A percentile compares a stretch with the other conserved stretches of the same genome.
phyloP scores from a whole-genome alignment of 1,140 invertebrate species.

The Drosophila malerkotliana region DNA sequence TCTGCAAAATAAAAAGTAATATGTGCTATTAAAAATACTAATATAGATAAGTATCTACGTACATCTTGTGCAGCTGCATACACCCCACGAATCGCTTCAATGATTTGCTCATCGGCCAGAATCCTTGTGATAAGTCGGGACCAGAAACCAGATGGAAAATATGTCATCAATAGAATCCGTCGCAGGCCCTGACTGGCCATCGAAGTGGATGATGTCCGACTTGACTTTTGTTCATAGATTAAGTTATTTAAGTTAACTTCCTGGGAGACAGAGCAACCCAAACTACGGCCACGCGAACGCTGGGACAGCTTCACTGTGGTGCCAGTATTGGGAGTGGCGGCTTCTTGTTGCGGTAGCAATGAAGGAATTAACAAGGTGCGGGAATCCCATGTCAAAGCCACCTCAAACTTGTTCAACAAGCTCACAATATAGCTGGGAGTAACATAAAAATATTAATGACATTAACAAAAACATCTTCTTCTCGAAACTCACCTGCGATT shows the following conservation, averaged over 20 bases:
- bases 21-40: no score
- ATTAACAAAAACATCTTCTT: not conserved
- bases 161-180: conserved; percentile 94
- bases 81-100: conserved; percentile 89
- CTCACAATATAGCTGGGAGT: conserved; percentile 90
- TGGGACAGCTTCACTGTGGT: conserved; percentile 87
- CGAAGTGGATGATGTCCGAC: conserved; percentile 7
- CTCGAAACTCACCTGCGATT: conserved; percentile 79
- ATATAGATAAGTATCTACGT: conserved; percentile 11
- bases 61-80: conserved; percentile 67
- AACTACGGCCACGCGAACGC: conserved; percentile 86
- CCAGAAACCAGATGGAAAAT: conserved; percentile 99
- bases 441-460: not conserved
- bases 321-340: conserved; percentile 85
- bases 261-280: conserved; percentile 73
- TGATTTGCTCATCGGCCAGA: conserved; percentile 94
- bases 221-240: conserved; percentile 59
- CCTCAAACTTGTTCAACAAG: conserved; percentile 98
- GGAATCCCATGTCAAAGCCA: conserved; percentile 98
- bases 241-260: conserved; percentile 72
- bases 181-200: conserved; percentile 46
- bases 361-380: conserved; percentile 96
- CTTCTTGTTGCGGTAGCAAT: conserved; percentile 92
- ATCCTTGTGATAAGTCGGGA: conserved; percentile 96
- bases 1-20: conserved; percentile 28